Conservation (phyloP, 2,797 vertebrate genomes). For the Pseudomugil gertrudae region DNA sequence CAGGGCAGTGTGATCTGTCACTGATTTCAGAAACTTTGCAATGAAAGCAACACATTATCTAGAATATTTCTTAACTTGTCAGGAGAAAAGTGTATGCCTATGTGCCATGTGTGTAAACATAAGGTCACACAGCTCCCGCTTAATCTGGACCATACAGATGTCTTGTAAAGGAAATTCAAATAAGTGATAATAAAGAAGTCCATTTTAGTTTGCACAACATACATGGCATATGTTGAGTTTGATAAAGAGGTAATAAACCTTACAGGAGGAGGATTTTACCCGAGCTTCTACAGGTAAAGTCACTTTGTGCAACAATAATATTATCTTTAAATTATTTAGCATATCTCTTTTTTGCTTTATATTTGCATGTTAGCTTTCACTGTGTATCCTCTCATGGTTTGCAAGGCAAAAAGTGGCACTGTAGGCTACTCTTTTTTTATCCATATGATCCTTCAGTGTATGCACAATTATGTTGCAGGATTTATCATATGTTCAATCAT, state of each 20-base stretch:
- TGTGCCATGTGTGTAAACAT: constrained; percentile 6
- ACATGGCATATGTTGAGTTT: constrained; percentile 21
- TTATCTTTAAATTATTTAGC: too few relatives aligned
- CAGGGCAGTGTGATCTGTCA: constrained; percentile 71
- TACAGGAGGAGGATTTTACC: constrained; percentile 3
- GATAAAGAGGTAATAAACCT: constrained; percentile 26
- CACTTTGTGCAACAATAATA: not conserved
- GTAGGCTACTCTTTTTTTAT: not conserved
- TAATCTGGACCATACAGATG: constrained; percentile 9
- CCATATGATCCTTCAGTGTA: not conserved
- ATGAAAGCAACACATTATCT: constrained; percentile 29
- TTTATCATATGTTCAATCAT: not conserved
- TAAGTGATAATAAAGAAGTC: not conserved
- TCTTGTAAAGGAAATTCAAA: constrained; percentile 11
- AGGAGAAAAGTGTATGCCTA: constrained; percentile 20
- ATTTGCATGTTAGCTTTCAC: not conserved
- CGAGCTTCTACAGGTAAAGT: not conserved
- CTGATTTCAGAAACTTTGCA: constrained; percentile 64
- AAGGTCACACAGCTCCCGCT: not conserved
- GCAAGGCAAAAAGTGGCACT: not conserved
- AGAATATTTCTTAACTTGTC: not conserved
- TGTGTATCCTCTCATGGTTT: not conserved
- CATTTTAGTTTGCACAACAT: constrained; percentile 5
- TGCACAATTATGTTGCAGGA: not conserved
- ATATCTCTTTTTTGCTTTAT: constrained; percentile 2